phyloP scores from a whole-genome alignment of 1,140 invertebrate species.

The Atopsyche davidsoni region DNA sequence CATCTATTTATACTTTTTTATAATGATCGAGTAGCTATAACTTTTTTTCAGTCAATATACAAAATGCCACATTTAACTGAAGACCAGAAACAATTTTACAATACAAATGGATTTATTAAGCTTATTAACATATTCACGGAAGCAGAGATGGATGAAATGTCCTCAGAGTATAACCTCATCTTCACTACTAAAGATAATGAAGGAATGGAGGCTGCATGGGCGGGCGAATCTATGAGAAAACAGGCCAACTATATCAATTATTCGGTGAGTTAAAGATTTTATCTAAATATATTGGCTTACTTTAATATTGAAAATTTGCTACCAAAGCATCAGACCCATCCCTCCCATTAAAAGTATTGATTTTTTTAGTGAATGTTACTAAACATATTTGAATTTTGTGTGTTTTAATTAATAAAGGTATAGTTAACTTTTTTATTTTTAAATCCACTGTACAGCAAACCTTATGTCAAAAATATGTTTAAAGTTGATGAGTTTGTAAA shows the following conservation, averaged over 20 bases:
- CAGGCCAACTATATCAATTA: constrained; percentile 35
- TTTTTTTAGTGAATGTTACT: not conserved
- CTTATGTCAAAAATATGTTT: too few relatives aligned
- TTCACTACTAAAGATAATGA: constrained; percentile 39
- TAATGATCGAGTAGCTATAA: not conserved
- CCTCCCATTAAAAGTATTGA: not conserved
- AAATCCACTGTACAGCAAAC: not conserved
- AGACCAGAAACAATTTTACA: constrained; percentile 45
- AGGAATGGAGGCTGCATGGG: constrained; percentile 48
- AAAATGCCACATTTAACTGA: constrained; percentile 38
- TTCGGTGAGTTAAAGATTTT: constrained; percentile 33
- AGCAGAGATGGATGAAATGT: constrained; percentile 46
- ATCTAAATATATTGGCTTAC: constrained; percentile 3
- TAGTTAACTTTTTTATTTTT: not conserved
- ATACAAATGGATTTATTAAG: constrained; percentile 49
- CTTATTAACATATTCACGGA: constrained; percentile 40
- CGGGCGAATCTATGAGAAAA: constrained; percentile 44
- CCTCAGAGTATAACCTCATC: constrained; percentile 42
- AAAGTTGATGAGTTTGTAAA: too few relatives aligned
- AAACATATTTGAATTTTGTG: not conserved
- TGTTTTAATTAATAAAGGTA: not conserved
- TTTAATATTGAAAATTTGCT: constrained; percentile 10
- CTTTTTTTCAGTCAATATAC: not conserved
- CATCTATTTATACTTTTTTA: not conserved
- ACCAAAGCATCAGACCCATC: not conserved